Base-by-base conservation (phyloP, 2,888 invertebrate species). In the Cataglyphis rosenhaueri region DNA sequence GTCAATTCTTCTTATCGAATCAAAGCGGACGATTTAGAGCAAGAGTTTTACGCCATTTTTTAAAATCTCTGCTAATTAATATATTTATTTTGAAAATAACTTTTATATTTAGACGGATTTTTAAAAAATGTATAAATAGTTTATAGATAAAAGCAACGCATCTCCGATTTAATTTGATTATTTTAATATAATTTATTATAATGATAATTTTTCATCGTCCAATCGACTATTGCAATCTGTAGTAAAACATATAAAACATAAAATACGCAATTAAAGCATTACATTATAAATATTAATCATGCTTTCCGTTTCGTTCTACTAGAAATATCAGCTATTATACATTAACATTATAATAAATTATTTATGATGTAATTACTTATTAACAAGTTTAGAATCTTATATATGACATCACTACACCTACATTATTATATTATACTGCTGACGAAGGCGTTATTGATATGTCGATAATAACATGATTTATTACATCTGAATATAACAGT, bases 211-310 rank as follows among this genome's bases (percentile, higher is more conserved):
- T 92, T 87, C 57, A 18, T 48, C 18, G 32, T 25, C 59, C 25
- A 25, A 73, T 25, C 41, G 29, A 57, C 21, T 85, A 89, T 85
- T 71, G 81, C 78, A 29, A 64, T 75, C 70, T 66, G 25, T 48
- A 38, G 32, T 12, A n/a, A 65, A 81, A 65, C 61, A 71, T 73
- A 84, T 74, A 44, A 82, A 81, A 84, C 41, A 12, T 70, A 66
- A 65, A 57, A 2, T 52, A 62, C 61, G 71, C 52, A 68, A 75
- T 74, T 86, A 88, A 89, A 88, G 84, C 85, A 84, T 88, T 84
- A 79, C 86, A 78, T 88, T 91, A 89, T 89, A 88, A 91, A 91
- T 92, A 92, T 92, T 87, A 91, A 92, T 90, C 85, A 82, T 70
- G 18, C 35, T 81, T 73, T 81, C 83, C 78, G 79, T 32, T 48